phyloP scores from a whole-genome alignment of 2,113 vertebrate species.

The Osmerus mordax region DNA sequence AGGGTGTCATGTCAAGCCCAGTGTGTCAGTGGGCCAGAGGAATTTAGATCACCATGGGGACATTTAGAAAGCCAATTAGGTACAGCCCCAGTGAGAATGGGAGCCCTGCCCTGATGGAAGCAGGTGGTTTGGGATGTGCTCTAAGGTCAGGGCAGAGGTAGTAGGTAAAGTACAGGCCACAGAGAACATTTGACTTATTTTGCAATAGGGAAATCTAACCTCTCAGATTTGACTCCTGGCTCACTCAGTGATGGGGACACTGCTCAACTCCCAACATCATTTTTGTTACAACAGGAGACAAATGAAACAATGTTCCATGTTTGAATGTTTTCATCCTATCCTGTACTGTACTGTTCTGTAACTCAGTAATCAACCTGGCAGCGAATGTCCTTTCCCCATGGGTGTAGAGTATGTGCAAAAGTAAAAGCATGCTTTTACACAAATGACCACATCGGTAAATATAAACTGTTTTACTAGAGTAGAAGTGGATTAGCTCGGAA shows the following conservation, averaged over 20 bases:
- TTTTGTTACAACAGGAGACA: too few species aligned
- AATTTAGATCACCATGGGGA: conserved; percentile 16
- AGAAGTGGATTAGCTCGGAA: conserved; percentile 34
- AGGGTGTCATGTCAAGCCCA: not conserved
- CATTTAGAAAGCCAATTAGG: conserved; percentile 25
- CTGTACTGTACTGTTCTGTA: too few species aligned
- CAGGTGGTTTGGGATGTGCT: not conserved
- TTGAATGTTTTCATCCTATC: too few species aligned
- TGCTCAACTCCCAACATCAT: too few species aligned
- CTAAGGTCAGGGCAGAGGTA: conserved; percentile 15
- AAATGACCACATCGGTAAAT: not conserved
- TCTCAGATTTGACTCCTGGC: conserved; percentile 44
- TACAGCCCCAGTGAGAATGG: not conserved
- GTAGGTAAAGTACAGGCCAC: not conserved
- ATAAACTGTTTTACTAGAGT: not conserved
- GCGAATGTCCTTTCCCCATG: too few species aligned
- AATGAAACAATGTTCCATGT: too few species aligned
- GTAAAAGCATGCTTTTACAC: too few species aligned
- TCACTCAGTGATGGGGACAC: conserved; percentile 11
- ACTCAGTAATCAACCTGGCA: too few species aligned
- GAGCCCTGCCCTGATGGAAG: conserved; percentile 1
- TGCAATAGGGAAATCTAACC: conserved; percentile 36
- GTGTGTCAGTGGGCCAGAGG: conserved; percentile 9
- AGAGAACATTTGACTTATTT: conserved; percentile 34
- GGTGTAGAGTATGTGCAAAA: too few species aligned